Evolutionary conservation across 1,140 invertebrate species (phyloP), one percentile per base, ranked within the genome.

Genomic region (Cherax quadricarinatus): DNA sequence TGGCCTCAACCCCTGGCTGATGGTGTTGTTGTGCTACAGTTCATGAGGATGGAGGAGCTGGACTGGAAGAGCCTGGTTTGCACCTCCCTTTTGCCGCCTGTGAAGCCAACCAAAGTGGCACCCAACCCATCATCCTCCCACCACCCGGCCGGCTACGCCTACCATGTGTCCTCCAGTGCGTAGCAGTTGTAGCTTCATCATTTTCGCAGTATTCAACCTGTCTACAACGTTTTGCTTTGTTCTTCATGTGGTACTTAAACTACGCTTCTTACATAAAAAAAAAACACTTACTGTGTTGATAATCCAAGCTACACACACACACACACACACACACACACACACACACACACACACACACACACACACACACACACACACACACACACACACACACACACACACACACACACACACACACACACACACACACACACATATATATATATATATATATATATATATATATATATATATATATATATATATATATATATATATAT

Each of bases 1-100:
- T 30, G 70, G n/a, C 70, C 70, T 75, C n/a, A 9, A 9, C 70
- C n/a, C 21, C 41, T 49, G 66, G 51, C 30, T 12, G 49, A 24
- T 9, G 30, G 70, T 86, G 41, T 73, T 86, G 60, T 86, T 86
- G 70, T 75, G 70, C 66, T 80, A 73, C 88, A 89, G 88, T 89
- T 89, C 88, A 83, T 89, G 88, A 83, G 18, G 88, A 89, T 48
- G 62, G 88, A 89, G 88, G 88, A 89, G 41, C 81, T 89, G 81
- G 88, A 89, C 66, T 89, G 88, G 88, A 82, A 75, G 62, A 89
- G 88, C 70, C 66, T 89, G 80, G 88, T 89, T 12, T 57, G 70
- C 30, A 85, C 83, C 14, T 70, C 83, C 3, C 83, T 85, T 3
- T 53, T 85, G 83, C 83, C 60, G 21, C 83, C 83, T 3, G 60